phyloP scores from a whole-genome alignment of 1,140 invertebrate genomes.

The Manduca sexta region DNA sequence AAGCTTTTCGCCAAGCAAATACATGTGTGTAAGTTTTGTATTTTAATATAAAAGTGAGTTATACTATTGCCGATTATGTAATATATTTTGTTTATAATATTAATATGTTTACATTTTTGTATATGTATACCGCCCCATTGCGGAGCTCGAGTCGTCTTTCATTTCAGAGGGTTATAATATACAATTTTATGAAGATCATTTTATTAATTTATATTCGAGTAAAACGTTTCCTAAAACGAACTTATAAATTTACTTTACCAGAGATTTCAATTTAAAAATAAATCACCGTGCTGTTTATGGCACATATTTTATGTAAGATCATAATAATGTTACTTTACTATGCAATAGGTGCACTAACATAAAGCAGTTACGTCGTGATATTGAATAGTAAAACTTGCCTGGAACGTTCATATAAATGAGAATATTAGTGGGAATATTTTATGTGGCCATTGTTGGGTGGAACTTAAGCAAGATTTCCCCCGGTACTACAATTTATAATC shows the following conservation, averaged over 20 bases:
- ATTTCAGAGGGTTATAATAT: too few relatives aligned
- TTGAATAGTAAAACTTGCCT: slow-evolving; percentile 25
- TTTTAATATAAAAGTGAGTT: background rate
- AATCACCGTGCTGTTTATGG: slow-evolving; percentile 7
- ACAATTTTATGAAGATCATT: too few relatives aligned
- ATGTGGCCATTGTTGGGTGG: slow-evolving; percentile 33
- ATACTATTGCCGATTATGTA: background rate
- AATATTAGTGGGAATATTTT: slow-evolving; percentile 39
- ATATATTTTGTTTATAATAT: background rate
- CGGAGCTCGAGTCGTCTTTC: too few relatives aligned
- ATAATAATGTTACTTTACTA: background rate
- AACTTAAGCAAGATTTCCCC: slow-evolving; percentile 51
- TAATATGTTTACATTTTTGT: background rate
- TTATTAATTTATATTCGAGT: too few relatives aligned
- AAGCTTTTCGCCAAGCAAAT: background rate
- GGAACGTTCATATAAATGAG: slow-evolving; percentile 24
- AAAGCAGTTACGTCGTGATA: slow-evolving; percentile 13
- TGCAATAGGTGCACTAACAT: slow-evolving; percentile 7
- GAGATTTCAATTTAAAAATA: slow-evolving; percentile 10
- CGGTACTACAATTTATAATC: slow-evolving; percentile 41
- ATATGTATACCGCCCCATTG: too few relatives aligned
- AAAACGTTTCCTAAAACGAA: too few relatives aligned
- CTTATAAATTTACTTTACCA: too few relatives aligned
- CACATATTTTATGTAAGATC: slow-evolving; percentile 7
- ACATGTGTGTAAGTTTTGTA: too few relatives aligned